Conservation (phyloP, 1,140 invertebrate species). For the Eumaeus atala region DNA sequence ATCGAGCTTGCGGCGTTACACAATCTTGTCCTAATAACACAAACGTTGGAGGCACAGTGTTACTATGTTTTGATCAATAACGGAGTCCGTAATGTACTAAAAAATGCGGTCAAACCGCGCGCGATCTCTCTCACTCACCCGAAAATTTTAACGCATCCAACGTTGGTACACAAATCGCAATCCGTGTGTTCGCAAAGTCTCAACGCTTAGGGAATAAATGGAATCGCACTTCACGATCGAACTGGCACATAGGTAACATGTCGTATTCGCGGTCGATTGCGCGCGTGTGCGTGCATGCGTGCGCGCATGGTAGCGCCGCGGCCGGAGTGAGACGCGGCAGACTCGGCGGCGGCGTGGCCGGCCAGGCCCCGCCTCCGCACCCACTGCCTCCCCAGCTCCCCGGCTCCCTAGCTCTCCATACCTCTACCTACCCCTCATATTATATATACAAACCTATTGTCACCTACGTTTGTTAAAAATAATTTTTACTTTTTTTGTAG, state of each 20-base stretch:
- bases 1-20: too few relatives aligned
- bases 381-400: slow-evolving; percentile 23
- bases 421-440: slow-evolving; percentile 17
- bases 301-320: slow-evolving; percentile 29
- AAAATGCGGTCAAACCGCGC: slow-evolving; percentile 72
- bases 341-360: slow-evolving; percentile 50
- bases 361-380: slow-evolving; percentile 32
- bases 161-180: slow-evolving; percentile 62
- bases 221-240: slow-evolving; percentile 58
- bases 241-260: slow-evolving; percentile 63
- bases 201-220: slow-evolving; percentile 66
- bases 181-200: slow-evolving; percentile 49
- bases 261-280: too few relatives aligned
- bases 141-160: slow-evolving; percentile 71
- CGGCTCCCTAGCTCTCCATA: slow-evolving; percentile 26
- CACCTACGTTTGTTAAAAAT: too few relatives aligned
- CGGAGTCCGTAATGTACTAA: slow-evolving; percentile 61
- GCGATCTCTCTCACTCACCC: slow-evolving; percentile 69
- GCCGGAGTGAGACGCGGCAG: slow-evolving; percentile 52
- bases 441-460: not conserved
- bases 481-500: too few relatives aligned
- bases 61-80: slow-evolving; percentile 68
- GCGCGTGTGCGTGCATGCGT: slow-evolving; percentile 45
- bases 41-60: slow-evolving; percentile 35
- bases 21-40: too few relatives aligned